phyloP scores from a whole-genome alignment of 2,888 invertebrate species.

The Brenthis hecate region DNA sequence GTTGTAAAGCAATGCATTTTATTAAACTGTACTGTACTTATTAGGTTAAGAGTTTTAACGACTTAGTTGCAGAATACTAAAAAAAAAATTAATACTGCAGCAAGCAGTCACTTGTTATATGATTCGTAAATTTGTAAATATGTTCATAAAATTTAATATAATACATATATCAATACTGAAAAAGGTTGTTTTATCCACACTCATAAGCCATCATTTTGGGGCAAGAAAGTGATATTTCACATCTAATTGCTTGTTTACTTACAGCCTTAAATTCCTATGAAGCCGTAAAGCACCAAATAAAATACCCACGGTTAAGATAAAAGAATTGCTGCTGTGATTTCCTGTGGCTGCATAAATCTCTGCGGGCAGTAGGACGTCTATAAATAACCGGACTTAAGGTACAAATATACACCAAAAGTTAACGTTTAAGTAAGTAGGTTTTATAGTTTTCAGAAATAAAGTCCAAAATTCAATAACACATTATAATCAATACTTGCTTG shows the following conservation, averaged over 20 bases:
- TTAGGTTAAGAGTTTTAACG: no score
- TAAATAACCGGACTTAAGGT: constrained; percentile 68
- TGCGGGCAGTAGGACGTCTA: constrained; percentile 68
- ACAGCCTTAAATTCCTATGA: constrained; percentile 23
- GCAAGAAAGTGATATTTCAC: not conserved
- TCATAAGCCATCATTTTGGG: not conserved
- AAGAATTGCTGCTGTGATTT: constrained; percentile 60
- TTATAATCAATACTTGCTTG: not conserved
- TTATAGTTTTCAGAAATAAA: constrained; percentile 12
- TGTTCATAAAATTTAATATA: no score
- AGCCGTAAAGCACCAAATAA: constrained; percentile 36
- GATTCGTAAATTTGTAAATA: no score
- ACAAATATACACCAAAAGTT: constrained; percentile 24
- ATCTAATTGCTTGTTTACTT: constrained; percentile 14
- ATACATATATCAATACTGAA: not conserved
- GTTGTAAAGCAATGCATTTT: no score
- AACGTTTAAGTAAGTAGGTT: not conserved
- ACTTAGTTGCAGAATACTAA: no score
- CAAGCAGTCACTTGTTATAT: no score
- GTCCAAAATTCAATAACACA: constrained; percentile 18
- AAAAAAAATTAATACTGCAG: no score
- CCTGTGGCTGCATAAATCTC: constrained; percentile 66
- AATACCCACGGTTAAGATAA: constrained; percentile 47
- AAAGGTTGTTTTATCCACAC: not conserved
- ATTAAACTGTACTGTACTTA: no score